These are phyloP conservation scores for Sanderia malayensis DNA, from an alignment of 30 jellyfish, hydroid and myxozoan genomes.

Conservation along the genomic window DNA sequence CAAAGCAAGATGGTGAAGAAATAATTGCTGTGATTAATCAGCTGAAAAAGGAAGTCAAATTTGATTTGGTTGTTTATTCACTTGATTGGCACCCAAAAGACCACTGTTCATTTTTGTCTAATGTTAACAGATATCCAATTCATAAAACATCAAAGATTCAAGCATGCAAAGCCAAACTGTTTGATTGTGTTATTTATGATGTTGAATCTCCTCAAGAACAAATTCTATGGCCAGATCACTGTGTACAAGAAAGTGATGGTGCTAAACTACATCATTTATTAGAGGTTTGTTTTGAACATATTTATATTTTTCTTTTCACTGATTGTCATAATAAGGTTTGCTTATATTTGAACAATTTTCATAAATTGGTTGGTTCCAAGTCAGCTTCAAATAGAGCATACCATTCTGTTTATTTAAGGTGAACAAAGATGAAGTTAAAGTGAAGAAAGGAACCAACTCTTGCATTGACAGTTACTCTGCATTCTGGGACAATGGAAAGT, in stretches of 20 bases:
- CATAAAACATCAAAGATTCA: constrained; percentile 42
- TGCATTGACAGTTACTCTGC: constrained; percentile 91
- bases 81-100: constrained; percentile 93
- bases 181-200: constrained; percentile 60
- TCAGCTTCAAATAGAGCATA: not conserved
- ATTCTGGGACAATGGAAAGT: constrained; percentile 92
- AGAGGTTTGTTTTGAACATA: constrained; percentile 40
- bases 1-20: constrained; percentile 93
- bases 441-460: constrained; percentile 66
- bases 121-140: constrained; percentile 69
- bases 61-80: constrained; percentile 64
- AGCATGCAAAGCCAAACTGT: constrained; percentile 62
- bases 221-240: constrained; percentile 93
- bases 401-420: too few species aligned
- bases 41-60: constrained; percentile 22
- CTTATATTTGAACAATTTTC: not conserved
- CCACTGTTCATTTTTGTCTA: constrained; percentile 85
- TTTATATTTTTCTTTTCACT: not conserved
- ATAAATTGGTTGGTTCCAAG: not conserved
- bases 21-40: constrained; percentile 70
- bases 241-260: constrained; percentile 90
- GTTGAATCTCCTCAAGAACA: constrained; percentile 71
- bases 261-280: constrained; percentile 86
- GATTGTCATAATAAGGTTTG: constrained; percentile 12
- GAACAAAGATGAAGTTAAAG: not conserved